Conservation (phyloP, 1,140 invertebrate species). For the Teleogryllus occipitalis region DNA sequence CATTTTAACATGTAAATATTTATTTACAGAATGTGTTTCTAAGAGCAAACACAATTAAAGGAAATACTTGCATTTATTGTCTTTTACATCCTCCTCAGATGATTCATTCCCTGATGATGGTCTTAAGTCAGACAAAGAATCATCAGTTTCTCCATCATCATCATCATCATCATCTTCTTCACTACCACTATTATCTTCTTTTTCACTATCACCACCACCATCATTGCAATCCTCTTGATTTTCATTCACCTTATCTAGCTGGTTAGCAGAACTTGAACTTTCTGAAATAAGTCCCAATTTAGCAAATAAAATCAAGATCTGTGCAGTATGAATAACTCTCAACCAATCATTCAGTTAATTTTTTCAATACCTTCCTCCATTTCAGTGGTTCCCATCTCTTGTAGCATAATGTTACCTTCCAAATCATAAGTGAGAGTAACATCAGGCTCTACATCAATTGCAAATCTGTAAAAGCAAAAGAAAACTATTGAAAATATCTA, state of each 20-base stretch:
- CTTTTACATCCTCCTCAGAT: constrained; percentile 23
- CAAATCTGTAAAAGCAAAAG: background rate
- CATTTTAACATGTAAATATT: too few relatives aligned
- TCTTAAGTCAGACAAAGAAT: constrained; percentile 25
- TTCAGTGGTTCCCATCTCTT: constrained; percentile 3
- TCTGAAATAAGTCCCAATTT: too few relatives aligned
- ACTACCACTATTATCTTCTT: constrained; percentile 32
- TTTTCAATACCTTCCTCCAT: background rate
- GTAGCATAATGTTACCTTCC: background rate
- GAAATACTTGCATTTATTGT: constrained; percentile 25
- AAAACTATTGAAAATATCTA: background rate
- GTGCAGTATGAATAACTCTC: too few relatives aligned
- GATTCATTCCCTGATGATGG: constrained; percentile 19
- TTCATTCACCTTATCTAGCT: background rate
- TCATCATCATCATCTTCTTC: constrained; percentile 31
- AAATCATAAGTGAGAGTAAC: constrained; percentile 24
- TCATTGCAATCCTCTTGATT: background rate
- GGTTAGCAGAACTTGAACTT: too few relatives aligned
- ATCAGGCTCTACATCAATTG: constrained; percentile 27
- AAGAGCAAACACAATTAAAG: background rate
- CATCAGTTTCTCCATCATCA: constrained; percentile 33
- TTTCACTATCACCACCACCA: background rate
- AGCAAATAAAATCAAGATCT: too few relatives aligned
- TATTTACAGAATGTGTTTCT: too few relatives aligned
- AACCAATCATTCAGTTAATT: too few relatives aligned